A percentile compares a stretch with the other conserved stretches of the same genome.
Evolutionary conservation across 2,113 vertebrate genomes (phyloP).

Genomic region (Cyprinodon tularosa): DNA sequence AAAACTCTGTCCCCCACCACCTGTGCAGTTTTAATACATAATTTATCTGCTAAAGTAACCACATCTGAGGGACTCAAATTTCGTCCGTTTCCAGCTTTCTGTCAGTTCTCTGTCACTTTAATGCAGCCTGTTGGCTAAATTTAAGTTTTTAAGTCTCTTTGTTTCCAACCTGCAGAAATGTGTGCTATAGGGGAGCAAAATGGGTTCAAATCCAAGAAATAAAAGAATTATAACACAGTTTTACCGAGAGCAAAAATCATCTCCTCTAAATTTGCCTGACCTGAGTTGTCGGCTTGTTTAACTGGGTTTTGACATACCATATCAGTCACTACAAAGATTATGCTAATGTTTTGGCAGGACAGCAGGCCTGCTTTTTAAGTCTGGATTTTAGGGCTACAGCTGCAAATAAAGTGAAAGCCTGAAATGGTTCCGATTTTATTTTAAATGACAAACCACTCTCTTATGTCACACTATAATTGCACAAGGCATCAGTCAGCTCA

Average conservation of each 20-base stretch:
- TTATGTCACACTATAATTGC: not conserved
- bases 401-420: not conserved
- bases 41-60: conserved; percentile 78
- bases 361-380: too few relatives aligned
- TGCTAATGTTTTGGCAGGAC: too few relatives aligned
- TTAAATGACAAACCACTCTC: not conserved
- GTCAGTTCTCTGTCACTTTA: conserved; percentile 1
- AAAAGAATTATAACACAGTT: not conserved
- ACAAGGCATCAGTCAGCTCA: not conserved
- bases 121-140: not conserved
- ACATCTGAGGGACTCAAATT: conserved; percentile 59
- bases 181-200: not conserved
- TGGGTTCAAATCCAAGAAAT: not conserved
- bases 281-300: not conserved
- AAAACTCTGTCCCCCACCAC: conserved; percentile 70
- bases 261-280: not conserved
- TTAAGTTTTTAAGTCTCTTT: not conserved
- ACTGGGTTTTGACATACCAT: not conserved
- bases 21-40: conserved; percentile 80
- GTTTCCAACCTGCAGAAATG: not conserved
- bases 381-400: not conserved
- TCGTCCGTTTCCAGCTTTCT: conserved; percentile 13
- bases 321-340: too few relatives aligned
- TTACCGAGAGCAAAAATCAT: not conserved
- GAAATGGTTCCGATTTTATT: not conserved